Percentiles rank a stretch among this genome's conserved stretches.
Evolutionary conservation across 2,113 vertebrate genomes (phyloP).

Genomic region (Sphyrna mokarran): DNA sequence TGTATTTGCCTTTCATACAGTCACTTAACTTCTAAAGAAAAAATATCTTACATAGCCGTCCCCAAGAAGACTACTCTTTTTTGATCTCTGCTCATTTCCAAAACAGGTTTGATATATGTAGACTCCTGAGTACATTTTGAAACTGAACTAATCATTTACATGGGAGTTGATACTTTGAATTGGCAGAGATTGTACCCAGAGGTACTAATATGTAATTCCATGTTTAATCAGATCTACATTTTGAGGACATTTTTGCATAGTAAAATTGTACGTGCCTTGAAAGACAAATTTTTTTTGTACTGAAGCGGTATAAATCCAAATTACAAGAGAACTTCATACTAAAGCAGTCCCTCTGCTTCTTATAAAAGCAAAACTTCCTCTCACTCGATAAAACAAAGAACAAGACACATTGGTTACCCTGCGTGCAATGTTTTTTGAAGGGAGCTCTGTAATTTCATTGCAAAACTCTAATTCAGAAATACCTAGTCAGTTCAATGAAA

Average conservation of each 20-base stretch:
- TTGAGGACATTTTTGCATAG: background rate
- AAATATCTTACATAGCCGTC: background rate
- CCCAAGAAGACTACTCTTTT: background rate
- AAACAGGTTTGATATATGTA: background rate
- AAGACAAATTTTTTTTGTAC: background rate
- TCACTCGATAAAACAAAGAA: background rate
- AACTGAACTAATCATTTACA: background rate
- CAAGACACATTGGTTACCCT: background rate
- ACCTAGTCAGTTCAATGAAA: background rate
- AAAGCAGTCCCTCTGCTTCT: background rate
- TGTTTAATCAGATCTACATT: constrained; percentile 2
- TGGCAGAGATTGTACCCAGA: background rate
- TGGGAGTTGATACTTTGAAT: background rate
- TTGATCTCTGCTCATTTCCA: background rate
- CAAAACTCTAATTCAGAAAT: background rate
- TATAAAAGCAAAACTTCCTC: background rate
- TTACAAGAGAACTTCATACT: background rate
- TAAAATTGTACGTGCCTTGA: background rate
- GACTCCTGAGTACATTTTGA: background rate
- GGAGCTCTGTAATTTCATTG: background rate
- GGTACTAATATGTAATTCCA: background rate
- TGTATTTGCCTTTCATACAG: background rate
- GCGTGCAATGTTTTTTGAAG: background rate
- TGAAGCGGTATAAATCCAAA: background rate
- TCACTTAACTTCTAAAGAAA: background rate